Conservation (phyloP, 2,797 vertebrate genomes). For the Tangara arthus region DNA sequence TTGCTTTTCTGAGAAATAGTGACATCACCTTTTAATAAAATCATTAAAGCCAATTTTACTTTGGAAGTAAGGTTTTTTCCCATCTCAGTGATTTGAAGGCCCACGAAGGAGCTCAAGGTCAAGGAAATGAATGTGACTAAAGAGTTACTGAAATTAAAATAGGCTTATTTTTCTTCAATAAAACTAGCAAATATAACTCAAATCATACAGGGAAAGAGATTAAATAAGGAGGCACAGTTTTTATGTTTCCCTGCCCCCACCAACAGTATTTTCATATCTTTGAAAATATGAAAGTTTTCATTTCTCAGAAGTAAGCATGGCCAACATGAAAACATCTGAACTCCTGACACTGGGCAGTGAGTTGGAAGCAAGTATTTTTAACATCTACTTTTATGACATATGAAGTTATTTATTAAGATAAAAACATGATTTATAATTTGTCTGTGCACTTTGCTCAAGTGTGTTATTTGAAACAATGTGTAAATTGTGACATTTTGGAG, state of each 20-base stretch:
- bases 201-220: neutral
- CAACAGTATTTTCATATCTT: neutral
- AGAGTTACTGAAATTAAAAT: neutral
- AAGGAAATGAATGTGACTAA: neutral
- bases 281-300: neutral
- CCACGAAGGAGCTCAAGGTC: neutral
- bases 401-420: constrained; percentile 11
- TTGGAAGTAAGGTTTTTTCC: neutral
- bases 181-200: neutral
- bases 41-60: neutral
- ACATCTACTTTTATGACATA: neutral
- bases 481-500: neutral
- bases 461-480: neutral
- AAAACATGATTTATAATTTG: neutral
- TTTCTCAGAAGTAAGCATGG: neutral
- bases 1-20: neutral
- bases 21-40: neutral
- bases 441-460: neutral
- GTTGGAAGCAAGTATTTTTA: neutral
- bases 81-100: neutral
- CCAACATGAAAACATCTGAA: neutral
- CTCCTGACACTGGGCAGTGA: neutral
- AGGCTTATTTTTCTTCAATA: neutral
- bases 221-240: neutral
- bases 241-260: neutral